Conservation (phyloP, 1,140 invertebrate species). For the Drosophila sucinea region DNA sequence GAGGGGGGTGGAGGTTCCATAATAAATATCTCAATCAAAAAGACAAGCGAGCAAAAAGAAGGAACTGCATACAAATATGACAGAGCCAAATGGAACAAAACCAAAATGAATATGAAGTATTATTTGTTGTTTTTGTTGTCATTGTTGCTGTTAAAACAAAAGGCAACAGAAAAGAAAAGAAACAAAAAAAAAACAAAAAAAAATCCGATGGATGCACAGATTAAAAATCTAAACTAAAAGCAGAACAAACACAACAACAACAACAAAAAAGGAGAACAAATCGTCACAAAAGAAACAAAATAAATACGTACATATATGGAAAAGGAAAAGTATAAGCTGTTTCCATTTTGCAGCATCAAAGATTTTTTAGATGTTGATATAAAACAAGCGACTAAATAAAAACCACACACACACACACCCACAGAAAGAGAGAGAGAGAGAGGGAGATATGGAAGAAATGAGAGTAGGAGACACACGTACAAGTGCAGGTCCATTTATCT, state of each 20-base stretch:
- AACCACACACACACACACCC: conserved; percentile 61
- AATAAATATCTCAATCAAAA: conserved; percentile 79
- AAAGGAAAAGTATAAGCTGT: conserved; percentile 58
- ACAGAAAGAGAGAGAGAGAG: conserved; percentile 1
- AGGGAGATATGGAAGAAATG: conserved; percentile 23
- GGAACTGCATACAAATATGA: conserved; percentile 69
- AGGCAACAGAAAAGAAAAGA: conserved; percentile 47
- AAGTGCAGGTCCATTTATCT: conserved; percentile 79
- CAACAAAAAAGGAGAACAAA: conserved; percentile 20
- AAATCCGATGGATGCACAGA: conserved; percentile 43
- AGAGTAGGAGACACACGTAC: conserved; percentile 61
- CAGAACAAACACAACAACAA: conserved; percentile 25
- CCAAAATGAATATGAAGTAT: conserved; percentile 70
- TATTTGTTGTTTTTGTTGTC: conserved; percentile 26
- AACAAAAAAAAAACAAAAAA: conserved; percentile 40
- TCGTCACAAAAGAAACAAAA: conserved; percentile 27
- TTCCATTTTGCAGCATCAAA: conserved; percentile 75
- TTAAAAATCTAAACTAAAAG: conserved; percentile 74
- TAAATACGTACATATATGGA: conserved; percentile 27
- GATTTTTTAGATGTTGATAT: conserved; percentile 74
- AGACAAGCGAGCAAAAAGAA: conserved; percentile 60
- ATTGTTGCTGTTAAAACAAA: conserved; percentile 63
- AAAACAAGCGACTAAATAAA: conserved; percentile 79
- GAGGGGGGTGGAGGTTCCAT: conserved; percentile 39
- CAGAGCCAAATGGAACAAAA: conserved; percentile 63